phyloP scores from a whole-genome alignment of 2,797 vertebrate genomes.

The Falco concolor region DNA sequence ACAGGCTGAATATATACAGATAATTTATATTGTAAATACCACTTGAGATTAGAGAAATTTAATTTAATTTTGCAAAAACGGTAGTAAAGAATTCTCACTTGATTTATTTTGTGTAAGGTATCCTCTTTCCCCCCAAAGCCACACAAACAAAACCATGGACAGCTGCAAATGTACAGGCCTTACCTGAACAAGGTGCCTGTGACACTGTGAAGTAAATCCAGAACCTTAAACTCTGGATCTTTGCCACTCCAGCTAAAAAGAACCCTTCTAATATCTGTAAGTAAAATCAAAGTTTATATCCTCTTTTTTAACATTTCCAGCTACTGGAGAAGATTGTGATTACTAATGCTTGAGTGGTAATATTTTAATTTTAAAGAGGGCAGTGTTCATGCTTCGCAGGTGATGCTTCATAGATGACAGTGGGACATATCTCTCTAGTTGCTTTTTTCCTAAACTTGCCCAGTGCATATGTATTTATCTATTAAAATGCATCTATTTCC shows the following conservation, averaged over 20 bases:
- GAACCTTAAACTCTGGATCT: neutral
- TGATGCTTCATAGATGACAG: neutral
- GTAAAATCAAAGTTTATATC: neutral
- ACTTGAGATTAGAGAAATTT: neutral
- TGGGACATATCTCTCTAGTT: neutral
- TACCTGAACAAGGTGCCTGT: neutral
- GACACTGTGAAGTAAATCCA: neutral
- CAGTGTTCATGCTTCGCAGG: neutral
- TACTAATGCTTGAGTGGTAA: neutral
- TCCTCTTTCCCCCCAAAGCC: neutral
- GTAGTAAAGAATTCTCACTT: neutral
- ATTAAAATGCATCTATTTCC: neutral
- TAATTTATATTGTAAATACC: neutral
- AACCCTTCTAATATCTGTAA: neutral
- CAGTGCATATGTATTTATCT: neutral
- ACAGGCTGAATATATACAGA: neutral
- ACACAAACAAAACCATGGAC: neutral
- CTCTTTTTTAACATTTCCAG: neutral
- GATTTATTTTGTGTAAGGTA: neutral
- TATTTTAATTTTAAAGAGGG: neutral
- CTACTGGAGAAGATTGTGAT: neutral
- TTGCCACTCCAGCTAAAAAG: neutral
- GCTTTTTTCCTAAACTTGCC: neutral
- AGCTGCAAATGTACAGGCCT: neutral
- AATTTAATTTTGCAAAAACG: constrained; percentile 8